Conservation (phyloP, 2,113 vertebrate genomes). For the Ammospiza nelsoni region DNA sequence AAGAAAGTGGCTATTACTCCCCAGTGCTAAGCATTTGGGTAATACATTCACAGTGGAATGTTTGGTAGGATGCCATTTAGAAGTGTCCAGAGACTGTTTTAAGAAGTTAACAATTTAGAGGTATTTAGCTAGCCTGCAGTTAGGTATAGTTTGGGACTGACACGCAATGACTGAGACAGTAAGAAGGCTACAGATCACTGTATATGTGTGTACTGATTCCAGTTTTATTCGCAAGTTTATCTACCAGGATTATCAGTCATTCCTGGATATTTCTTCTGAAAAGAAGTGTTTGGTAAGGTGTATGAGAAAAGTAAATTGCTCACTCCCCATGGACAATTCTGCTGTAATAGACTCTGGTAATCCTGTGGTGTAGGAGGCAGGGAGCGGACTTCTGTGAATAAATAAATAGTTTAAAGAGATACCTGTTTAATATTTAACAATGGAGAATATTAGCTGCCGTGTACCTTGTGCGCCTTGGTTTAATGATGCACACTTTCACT, state of each 20-base stretch:
- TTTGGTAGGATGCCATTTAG: not conserved
- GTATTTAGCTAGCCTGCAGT: not conserved
- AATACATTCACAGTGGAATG: not conserved
- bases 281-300: not conserved
- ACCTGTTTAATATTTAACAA: slow-evolving; percentile 6
- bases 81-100: not conserved
- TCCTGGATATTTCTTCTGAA: not conserved
- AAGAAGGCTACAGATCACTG: not conserved
- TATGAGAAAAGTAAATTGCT: not conserved
- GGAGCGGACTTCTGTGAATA: not conserved
- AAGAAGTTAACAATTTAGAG: not conserved
- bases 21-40: not conserved
- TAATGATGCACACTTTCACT: not conserved
- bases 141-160: not conserved
- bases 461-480: not conserved
- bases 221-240: not conserved
- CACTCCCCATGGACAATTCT: not conserved
- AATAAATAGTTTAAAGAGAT: not conserved
- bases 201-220: not conserved
- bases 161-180: not conserved
- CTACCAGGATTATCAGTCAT: not conserved
- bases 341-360: not conserved
- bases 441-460: not conserved
- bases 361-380: not conserved
- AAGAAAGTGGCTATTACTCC: not conserved